Percentiles rank a stretch among this genome's conserved stretches.
These are phyloP conservation scores for Acanthosepion esculentum DNA, from an alignment of 2,888 invertebrate species.

Conservation along the genomic window DNA sequence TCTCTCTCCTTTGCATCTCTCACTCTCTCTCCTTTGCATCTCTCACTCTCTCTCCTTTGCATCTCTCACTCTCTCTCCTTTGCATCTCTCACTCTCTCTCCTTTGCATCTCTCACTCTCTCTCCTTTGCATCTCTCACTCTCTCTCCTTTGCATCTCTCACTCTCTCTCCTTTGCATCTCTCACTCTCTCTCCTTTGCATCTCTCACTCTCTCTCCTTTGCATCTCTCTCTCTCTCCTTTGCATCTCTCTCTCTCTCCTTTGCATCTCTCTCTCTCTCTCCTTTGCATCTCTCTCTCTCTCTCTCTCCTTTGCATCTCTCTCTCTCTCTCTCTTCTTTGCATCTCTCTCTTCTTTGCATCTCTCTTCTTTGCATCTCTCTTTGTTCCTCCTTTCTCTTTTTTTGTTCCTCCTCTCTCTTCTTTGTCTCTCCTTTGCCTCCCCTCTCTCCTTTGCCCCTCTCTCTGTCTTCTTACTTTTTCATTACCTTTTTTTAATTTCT, in stretches of 20 bases:
- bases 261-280: not conserved
- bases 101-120: not conserved
- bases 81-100: accelerated
- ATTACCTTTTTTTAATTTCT: not conserved
- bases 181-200: too few relatives aligned
- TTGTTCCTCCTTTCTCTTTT: too few relatives aligned
- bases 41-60: too few relatives aligned
- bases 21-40: not conserved
- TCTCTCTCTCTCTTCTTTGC: too few relatives aligned
- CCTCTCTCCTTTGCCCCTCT: not conserved
- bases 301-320: too few relatives aligned
- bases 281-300: not conserved
- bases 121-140: too few relatives aligned
- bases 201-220: too few relatives aligned
- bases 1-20: too few relatives aligned
- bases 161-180: not conserved
- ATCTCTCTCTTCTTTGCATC: not conserved
- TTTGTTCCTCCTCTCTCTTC: not conserved
- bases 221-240: not conserved
- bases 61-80: too few relatives aligned
- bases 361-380: too few relatives aligned
- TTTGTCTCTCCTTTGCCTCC: not conserved
- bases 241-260: too few relatives aligned
- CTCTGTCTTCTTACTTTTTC: not conserved
- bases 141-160: too few relatives aligned